These are phyloP conservation scores for Euwallacea fornicatus DNA, from an alignment of 1,140 invertebrate species.

Conservation along the genomic window DNA sequence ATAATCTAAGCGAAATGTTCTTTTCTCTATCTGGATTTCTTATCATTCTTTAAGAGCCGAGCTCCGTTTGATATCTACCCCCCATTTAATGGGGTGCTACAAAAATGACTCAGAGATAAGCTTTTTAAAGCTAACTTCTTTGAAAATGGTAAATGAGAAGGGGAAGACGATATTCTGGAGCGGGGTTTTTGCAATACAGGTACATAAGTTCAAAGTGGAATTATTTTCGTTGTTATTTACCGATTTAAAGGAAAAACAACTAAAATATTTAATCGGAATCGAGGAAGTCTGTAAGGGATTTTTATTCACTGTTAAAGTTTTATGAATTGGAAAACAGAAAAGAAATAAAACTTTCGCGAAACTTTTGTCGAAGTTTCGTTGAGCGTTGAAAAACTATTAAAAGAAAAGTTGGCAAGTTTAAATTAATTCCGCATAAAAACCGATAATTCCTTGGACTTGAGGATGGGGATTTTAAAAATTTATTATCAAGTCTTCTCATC, in stretches of 20 bases:
- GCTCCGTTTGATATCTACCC: slow-evolving; percentile 19
- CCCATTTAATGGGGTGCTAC: slow-evolving; percentile 28
- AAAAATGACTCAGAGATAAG: slow-evolving; percentile 27
- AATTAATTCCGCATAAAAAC: slow-evolving; percentile 32
- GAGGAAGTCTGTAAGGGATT: neutral
- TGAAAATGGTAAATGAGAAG: neutral
- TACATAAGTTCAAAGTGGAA: too few species aligned
- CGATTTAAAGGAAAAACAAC: neutral
- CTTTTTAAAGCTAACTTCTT: slow-evolving; percentile 18
- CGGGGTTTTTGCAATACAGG: too few species aligned
- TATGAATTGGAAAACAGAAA: slow-evolving; percentile 34
- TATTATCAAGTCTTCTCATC: neutral
- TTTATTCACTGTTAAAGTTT: slow-evolving; percentile 18
- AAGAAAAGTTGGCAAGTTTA: slow-evolving; percentile 35
- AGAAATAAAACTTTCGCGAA: slow-evolving; percentile 23
- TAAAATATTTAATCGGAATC: neutral
- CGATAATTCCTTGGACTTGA: slow-evolving; percentile 23
- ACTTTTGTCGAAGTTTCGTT: slow-evolving; percentile 16
- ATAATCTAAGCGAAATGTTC: slow-evolving; percentile 32
- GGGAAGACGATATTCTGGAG: neutral
- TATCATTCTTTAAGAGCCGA: slow-evolving; percentile 29
- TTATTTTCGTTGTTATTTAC: neutral
- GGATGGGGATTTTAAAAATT: slow-evolving; percentile 7
- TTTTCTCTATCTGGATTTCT: slow-evolving; percentile 27
- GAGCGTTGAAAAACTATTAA: slow-evolving; percentile 33